Evolutionary conservation across 1,140 invertebrate species (phyloP).

Genomic region (Limonius californicus): DNA sequence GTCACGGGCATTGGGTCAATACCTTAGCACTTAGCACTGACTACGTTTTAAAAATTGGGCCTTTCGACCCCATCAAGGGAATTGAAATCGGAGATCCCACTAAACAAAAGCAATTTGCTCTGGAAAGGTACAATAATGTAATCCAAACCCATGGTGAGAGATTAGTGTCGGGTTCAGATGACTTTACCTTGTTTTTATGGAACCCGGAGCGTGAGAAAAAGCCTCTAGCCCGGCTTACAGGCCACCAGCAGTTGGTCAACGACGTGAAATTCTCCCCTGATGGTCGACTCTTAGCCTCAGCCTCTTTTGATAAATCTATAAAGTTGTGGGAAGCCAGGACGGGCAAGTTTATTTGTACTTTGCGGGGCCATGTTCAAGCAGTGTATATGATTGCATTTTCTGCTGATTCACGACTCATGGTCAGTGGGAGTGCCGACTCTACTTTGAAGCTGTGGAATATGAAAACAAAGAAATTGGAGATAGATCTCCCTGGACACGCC

Average conservation of each 20-base stretch:
- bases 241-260: slow-evolving; percentile 96
- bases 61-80: slow-evolving; percentile 55
- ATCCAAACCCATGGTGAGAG: slow-evolving; percentile 65
- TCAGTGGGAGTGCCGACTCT: slow-evolving; percentile 96
- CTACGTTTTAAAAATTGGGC: slow-evolving; percentile 89
- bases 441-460: slow-evolving; percentile 96
- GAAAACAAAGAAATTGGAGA: slow-evolving; percentile 79
- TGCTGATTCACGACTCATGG: slow-evolving; percentile 89
- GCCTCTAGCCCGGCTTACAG: slow-evolving; percentile 83
- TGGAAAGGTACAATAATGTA: slow-evolving; percentile 59
- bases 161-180: slow-evolving; percentile 96
- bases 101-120: slow-evolving; percentile 41
- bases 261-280: slow-evolving; percentile 98
- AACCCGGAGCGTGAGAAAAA: slow-evolving; percentile 86
- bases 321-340: slow-evolving; percentile 92
- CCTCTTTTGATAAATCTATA: slow-evolving; percentile 98
- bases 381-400: slow-evolving; percentile 98
- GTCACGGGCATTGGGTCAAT: slow-evolving; percentile 99
- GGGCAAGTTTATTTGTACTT: slow-evolving; percentile 84
- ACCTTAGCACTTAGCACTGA: slow-evolving; percentile 94
- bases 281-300: slow-evolving; percentile 88
- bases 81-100: slow-evolving; percentile 27
- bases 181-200: slow-evolving; percentile 98
- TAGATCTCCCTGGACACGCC: slow-evolving; percentile 97
- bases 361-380: slow-evolving; percentile 94